Evolutionary conservation across 2,888 invertebrate species (phyloP).

Genomic region (Drosophila ezoana): DNA sequence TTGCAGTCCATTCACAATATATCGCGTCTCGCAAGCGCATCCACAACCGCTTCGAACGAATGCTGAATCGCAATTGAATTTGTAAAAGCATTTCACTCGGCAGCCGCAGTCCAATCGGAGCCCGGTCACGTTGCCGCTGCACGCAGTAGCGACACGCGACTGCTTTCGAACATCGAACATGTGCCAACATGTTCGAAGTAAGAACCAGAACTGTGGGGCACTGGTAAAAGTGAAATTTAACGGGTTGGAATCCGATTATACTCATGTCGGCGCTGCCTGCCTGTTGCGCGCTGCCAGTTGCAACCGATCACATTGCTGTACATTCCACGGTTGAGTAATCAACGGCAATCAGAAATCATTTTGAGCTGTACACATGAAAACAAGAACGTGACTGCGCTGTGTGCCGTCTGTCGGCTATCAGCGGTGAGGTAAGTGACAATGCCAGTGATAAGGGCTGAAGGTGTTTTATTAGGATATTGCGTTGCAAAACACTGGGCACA

Average conservation of each 20-base stretch:
- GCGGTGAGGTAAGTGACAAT: neutral
- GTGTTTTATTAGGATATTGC: constrained; percentile 11
- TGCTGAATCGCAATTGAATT: constrained; percentile 81
- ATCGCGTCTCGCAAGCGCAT: constrained; percentile 45
- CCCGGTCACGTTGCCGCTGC: constrained; percentile 81
- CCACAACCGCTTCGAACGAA: constrained; percentile 70
- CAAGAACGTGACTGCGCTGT: constrained; percentile 68
- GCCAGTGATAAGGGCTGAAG: constrained; percentile 10
- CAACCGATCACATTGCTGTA: constrained; percentile 65
- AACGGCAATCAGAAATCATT: constrained; percentile 63
- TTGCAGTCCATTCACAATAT: constrained; percentile 36
- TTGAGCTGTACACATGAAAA: constrained; percentile 69
- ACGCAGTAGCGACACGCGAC: constrained; percentile 76
- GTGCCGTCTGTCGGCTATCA: constrained; percentile 13
- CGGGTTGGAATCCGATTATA: constrained; percentile 7
- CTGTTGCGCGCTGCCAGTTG: constrained; percentile 27
- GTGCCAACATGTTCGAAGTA: constrained; percentile 39
- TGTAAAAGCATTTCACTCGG: constrained; percentile 80
- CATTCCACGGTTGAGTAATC: constrained; percentile 67
- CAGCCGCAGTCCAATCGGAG: constrained; percentile 45
- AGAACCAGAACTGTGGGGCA: constrained; percentile 10
- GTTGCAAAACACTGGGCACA: neutral
- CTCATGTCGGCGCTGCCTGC: no score
- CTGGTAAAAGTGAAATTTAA: constrained; percentile 69
- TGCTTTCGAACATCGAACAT: constrained; percentile 35